Conservation (phyloP, 2,888 invertebrate species). For the Eupeodes luniger region DNA sequence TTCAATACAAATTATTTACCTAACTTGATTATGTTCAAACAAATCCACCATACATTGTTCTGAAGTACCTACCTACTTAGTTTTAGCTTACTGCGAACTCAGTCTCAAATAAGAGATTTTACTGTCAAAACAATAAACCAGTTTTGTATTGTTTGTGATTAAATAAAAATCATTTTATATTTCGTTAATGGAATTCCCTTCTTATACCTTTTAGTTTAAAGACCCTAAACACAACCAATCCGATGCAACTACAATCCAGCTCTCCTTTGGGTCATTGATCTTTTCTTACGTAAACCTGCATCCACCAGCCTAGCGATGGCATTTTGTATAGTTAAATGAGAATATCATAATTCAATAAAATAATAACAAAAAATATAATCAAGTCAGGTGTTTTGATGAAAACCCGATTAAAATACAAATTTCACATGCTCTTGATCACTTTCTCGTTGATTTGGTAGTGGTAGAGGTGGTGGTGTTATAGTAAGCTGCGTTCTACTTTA, state of each 20-base stretch:
- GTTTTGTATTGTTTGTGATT: not conserved
- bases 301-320: not conserved
- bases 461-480: no score
- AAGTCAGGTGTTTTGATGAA: slow-evolving; percentile 11
- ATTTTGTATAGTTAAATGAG: not conserved
- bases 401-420: slow-evolving; percentile 17
- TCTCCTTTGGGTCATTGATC: slow-evolving; percentile 15
- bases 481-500: slow-evolving; percentile 15
- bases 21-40: no score
- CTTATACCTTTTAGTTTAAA: not conserved
- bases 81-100: not conserved
- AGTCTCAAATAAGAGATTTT: no score
- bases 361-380: not conserved
- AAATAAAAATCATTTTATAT: slow-evolving; percentile 21
- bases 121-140: not conserved
- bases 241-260: slow-evolving; percentile 12
- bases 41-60: no score
- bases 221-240: not conserved
- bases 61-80: no score
- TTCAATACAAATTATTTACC: no score
- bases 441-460: slow-evolving; percentile 7
- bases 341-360: not conserved
- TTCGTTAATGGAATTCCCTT: slow-evolving; percentile 6
- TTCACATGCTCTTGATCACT: slow-evolving; percentile 29
- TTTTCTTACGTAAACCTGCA: not conserved